A percentile compares a stretch with the other conserved stretches of the same genome.
Evolutionary conservation across 2,113 vertebrate species (phyloP).

Genomic region (Pomatostomus ruficeps): DNA sequence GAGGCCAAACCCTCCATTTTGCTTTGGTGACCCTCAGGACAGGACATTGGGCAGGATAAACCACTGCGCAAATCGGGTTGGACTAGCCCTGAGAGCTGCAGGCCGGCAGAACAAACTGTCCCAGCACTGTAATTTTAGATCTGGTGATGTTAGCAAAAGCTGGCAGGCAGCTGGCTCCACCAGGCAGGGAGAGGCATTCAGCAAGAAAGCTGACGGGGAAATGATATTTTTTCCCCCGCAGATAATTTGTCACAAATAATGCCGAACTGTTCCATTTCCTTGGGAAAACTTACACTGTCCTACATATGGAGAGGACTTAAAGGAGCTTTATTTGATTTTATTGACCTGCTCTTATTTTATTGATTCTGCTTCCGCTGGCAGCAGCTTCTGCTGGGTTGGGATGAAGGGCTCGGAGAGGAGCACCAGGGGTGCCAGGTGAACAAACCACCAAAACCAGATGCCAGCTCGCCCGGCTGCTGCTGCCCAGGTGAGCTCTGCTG

Average conservation of each 20-base stretch:
- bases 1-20: background rate
- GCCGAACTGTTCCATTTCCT: background rate
- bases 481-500: no score
- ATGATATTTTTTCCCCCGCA: background rate
- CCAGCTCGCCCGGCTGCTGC: no score
- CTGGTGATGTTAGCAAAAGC: background rate
- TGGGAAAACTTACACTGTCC: background rate
- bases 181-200: background rate
- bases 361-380: background rate
- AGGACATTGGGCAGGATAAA: background rate
- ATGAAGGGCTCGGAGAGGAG: background rate
- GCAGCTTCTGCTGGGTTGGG: background rate
- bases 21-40: background rate
- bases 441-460: background rate
- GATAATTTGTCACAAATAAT: background rate
- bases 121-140: slow-evolving; percentile 13
- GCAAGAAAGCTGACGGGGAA: slow-evolving; percentile 25
- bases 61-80: background rate
- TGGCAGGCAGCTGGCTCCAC: slow-evolving; percentile 17
- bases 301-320: background rate
- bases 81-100: background rate
- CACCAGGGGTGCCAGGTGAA: background rate
- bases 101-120: background rate
- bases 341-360: background rate
- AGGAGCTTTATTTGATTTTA: background rate